These are phyloP conservation scores for Xenopus petersii DNA, from an alignment of 2,797 vertebrate species.

Conservation along the genomic window DNA sequence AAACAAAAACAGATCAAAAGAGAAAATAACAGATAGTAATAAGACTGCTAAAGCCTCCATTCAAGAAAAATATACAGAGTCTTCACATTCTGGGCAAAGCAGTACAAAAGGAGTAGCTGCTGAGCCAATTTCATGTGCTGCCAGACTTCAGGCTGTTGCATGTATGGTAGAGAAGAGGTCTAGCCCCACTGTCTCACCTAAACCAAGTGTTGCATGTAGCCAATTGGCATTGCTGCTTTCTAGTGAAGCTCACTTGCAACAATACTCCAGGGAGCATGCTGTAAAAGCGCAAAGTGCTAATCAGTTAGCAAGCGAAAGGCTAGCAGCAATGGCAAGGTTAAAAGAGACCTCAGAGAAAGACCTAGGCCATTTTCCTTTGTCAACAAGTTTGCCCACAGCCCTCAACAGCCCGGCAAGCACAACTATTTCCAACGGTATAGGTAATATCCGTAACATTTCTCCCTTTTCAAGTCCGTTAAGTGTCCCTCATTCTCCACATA, in stretches of 20 bases:
- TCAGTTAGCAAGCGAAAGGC: slow-evolving; percentile 89
- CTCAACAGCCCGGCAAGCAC: slow-evolving; percentile 78
- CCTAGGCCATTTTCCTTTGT: slow-evolving; percentile 65
- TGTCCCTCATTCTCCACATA: slow-evolving; percentile 66
- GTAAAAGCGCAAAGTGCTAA: slow-evolving; percentile 93
- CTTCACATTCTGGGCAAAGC: slow-evolving; percentile 76
- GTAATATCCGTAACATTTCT: slow-evolving; percentile 71
- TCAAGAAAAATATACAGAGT: slow-evolving; percentile 68
- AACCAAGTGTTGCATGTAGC: slow-evolving; percentile 95
- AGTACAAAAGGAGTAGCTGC: slow-evolving; percentile 64
- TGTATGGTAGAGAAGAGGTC: slow-evolving; percentile 93
- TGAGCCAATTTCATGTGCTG: slow-evolving; percentile 87
- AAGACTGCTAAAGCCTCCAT: slow-evolving; percentile 75
- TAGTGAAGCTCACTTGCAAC: slow-evolving; percentile 95
- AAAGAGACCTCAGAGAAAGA: slow-evolving; percentile 82
- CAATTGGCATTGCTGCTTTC: slow-evolving; percentile 94
- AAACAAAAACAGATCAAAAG: slow-evolving; percentile 90
- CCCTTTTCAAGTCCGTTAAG: slow-evolving; percentile 70
- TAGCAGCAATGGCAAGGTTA: slow-evolving; percentile 90
- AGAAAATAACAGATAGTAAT: slow-evolving; percentile 73
- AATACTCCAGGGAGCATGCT: slow-evolving; percentile 95
- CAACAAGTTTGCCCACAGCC: slow-evolving; percentile 75
- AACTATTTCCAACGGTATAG: slow-evolving; percentile 65
- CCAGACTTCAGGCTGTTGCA: slow-evolving; percentile 91
- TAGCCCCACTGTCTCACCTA: slow-evolving; percentile 90